Evolutionary conservation across 2,797 vertebrate species (phyloP), one percentile per base, ranked within the genome.

Genomic region (Dicrostonyx torquatus): DNA sequence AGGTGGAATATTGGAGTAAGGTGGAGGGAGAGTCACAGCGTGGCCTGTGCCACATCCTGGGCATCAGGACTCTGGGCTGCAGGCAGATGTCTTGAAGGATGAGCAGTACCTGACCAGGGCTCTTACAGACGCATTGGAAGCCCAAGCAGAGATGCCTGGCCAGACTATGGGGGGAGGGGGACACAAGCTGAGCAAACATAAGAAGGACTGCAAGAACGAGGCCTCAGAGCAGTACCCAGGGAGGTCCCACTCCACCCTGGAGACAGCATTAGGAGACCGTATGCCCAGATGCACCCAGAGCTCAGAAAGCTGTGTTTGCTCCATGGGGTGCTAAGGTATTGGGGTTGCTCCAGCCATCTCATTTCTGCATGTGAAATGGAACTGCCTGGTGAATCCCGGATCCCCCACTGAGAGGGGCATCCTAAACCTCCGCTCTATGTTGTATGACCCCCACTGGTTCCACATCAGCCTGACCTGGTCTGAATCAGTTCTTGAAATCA

Each of bases 131-230:
- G 73, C 53, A 26, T 15, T 6, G 40, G 37, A 76, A 76, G 6
- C 55, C 26, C 6, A 77, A 26, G 6, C 37, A 34, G 26, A 75
- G 4, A 20, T 45, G 53, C 1, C 1, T 29, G n/a, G 20, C 20
- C 72, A n/a, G 55, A 60, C 40, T n/a, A 24, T 2, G 14, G 0
- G 5, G 13, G 20, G 31, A 2, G 14, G 0, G 5, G 13, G 20
- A 20, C 29, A 76, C 40, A 76, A 18, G 31, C 50, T 8, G 6
- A 60, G 6, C 40, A 55, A 29, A 7, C 29, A 4, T 34, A 18
- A 76, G 29, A n/a, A 88, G 12, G 20, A 9, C 24, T 22, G 17
- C 8, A 55, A 48, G 66, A 70, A 50, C 22, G 12, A 43, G 37
- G 34, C 26, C 68, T 37, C 48, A 70, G 34, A 70, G 34, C 34